Evolutionary conservation across 2,888 invertebrate species (phyloP), one percentile per base, ranked within the genome.

Genomic region (Mimas tiliae): DNA sequence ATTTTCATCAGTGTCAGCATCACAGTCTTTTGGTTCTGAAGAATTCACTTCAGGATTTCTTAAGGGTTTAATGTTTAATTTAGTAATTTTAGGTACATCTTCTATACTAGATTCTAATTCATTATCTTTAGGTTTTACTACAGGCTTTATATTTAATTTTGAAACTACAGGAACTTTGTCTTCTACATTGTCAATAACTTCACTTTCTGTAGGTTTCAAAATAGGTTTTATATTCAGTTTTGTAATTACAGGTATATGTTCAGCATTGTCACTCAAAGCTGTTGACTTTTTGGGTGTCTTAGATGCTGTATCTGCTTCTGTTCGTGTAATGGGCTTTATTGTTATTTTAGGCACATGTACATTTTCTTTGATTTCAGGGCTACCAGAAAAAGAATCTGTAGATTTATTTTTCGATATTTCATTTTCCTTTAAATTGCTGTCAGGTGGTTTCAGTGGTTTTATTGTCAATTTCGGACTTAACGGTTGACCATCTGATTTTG

Each of bases 281-380:
- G 72, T 67, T 58, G 81, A 75, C 69, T 86, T 88, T 74, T 83
- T 87, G 42, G 80, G 76, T 72, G 81, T 77, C 74, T 86, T 87
- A 53, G 72, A 67, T 69, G 70, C 67, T 68, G 74, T 68, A 68
- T 88, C 89, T 70, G 70, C 64, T 73, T 89, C 89, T 65, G 76
- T 72, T 77, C 88, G 90, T 68, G 83, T 76, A 38, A 93, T 82
- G 70, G 94, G 90, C 84, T 95, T 95, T 51, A 95, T 95, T 65
- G 95, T 95, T 67, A 95, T 88, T 88, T 95, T 95, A 76, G 95
- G 95, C 80, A 95, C 88, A 81, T 94, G 91, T 53, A 86, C 75
- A 79, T 78, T 83, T 74, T 91, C 91, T 78, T 85, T 89, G n/a
- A 75, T 68, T 67, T 88, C 88, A 69, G 78, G 62, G 75, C 75